phyloP scores from a whole-genome alignment of 2,888 invertebrate genomes.

The Drosophila histrio region DNA sequence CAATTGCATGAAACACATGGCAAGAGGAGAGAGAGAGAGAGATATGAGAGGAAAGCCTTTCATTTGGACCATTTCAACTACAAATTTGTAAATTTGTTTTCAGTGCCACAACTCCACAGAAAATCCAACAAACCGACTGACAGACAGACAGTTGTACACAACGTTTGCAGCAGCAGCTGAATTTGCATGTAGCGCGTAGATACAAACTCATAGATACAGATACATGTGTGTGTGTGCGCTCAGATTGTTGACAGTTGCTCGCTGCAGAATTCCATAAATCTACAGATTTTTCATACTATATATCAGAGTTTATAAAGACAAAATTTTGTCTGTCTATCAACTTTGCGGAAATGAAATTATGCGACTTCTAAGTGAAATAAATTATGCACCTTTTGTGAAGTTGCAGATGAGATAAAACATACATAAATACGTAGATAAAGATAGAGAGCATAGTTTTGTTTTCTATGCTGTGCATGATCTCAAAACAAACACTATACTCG shows the following conservation, averaged over 20 bases:
- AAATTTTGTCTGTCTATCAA: neutral
- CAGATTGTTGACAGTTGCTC: slow-evolving; percentile 25
- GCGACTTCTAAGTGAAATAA: neutral
- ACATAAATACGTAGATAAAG: neutral
- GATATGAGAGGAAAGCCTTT: neutral
- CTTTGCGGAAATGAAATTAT: neutral
- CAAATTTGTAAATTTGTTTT: slow-evolving; percentile 39
- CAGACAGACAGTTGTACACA: neutral
- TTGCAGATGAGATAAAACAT: neutral
- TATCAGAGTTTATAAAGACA: neutral
- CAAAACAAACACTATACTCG: neutral
- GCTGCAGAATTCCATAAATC: slow-evolving; percentile 13
- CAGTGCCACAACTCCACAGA: slow-evolving; percentile 1
- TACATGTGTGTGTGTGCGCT: neutral
- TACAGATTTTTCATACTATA: neutral
- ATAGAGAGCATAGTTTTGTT: neutral
- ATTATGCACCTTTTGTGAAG: neutral
- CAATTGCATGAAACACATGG: slow-evolving; percentile 17
- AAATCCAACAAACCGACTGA: slow-evolving; percentile 4
- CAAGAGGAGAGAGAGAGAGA: neutral
- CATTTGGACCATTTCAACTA: neutral
- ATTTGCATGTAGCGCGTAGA: neutral
- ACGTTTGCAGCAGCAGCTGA: neutral
- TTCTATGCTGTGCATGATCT: neutral
- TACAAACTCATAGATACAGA: neutral